A percentile compares a stretch with the other conserved stretches of the same genome.
These are phyloP conservation scores for Platyura marginata DNA, from an alignment of 1,140 invertebrate genomes.

Conservation along the genomic window DNA sequence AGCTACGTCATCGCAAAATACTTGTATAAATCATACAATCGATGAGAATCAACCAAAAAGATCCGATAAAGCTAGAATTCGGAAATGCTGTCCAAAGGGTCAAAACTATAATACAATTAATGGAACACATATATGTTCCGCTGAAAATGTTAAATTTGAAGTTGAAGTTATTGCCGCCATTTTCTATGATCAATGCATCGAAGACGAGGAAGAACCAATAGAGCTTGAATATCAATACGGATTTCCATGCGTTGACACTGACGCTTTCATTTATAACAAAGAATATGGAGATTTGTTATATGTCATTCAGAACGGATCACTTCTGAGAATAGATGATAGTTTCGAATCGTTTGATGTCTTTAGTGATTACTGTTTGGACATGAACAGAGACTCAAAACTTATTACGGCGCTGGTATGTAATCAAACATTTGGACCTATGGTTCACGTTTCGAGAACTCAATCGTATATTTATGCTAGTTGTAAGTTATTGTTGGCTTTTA, in stretches of 20 bases:
- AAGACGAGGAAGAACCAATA: neutral
- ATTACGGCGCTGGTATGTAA: conserved; percentile 3
- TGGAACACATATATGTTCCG: neutral
- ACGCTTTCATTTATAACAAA: neutral
- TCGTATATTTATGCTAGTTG: neutral
- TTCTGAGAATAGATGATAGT: neutral
- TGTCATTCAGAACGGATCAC: conserved; percentile 3
- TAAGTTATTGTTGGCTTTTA: too few species aligned
- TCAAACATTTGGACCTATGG: neutral
- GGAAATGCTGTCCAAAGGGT: conserved; percentile 2
- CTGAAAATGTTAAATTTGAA: neutral
- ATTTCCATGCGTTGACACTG: neutral
- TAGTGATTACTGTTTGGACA: conserved; percentile 3
- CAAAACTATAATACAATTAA: neutral
- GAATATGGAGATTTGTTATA: conserved; percentile 1
- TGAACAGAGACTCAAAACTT: neutral
- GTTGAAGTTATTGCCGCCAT: neutral
- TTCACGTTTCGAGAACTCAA: neutral
- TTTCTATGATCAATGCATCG: conserved; percentile 3
- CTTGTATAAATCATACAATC: too few species aligned
- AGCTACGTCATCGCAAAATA: too few species aligned
- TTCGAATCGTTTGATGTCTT: neutral
- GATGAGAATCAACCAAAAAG: neutral
- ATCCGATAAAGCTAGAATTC: neutral
- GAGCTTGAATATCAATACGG: neutral